Conservation (phyloP, 1,140 invertebrate genomes). For the Brachionus koreanus region DNA sequence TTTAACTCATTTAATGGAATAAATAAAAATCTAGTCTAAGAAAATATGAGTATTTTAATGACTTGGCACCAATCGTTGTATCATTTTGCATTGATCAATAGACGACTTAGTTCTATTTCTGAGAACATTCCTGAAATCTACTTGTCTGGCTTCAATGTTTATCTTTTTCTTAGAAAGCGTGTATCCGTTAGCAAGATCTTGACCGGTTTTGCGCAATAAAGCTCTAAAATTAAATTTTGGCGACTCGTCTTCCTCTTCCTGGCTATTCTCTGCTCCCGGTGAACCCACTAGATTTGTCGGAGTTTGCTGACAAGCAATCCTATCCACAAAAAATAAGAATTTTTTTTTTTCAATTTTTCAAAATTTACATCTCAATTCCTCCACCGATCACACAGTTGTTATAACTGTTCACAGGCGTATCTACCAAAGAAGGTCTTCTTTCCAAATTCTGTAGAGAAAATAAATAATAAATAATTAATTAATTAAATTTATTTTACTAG, state of each 20-base stretch:
- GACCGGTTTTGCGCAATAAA: slow-evolving; percentile 66
- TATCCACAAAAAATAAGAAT: background rate
- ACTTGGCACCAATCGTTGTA: slow-evolving; percentile 32
- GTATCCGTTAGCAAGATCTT: slow-evolving; percentile 64
- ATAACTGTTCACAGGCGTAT: background rate
- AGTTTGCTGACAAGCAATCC: background rate
- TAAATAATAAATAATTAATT: background rate
- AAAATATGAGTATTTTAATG: background rate
- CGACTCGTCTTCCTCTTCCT: background rate
- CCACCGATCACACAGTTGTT: slow-evolving; percentile 27
- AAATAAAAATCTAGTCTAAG: background rate
- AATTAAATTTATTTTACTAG: background rate
- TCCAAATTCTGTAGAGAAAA: slow-evolving; percentile 24
- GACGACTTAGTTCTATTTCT: slow-evolving; percentile 39
- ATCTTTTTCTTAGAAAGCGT: slow-evolving; percentile 64
- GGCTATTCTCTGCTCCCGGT: background rate
- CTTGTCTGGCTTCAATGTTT: slow-evolving; percentile 44
- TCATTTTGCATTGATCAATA: slow-evolving; percentile 36
- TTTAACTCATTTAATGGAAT: background rate
- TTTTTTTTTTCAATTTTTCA: background rate
- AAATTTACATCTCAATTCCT: background rate
- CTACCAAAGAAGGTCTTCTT: slow-evolving; percentile 10
- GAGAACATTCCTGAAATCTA: slow-evolving; percentile 46
- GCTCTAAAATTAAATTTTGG: slow-evolving; percentile 66
- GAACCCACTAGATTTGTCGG: background rate